A percentile compares a stretch with the other conserved stretches of the same genome.
These are phyloP conservation scores for Globicephala melas DNA, from an alignment of 2,113 vertebrate species.

Conservation along the genomic window DNA sequence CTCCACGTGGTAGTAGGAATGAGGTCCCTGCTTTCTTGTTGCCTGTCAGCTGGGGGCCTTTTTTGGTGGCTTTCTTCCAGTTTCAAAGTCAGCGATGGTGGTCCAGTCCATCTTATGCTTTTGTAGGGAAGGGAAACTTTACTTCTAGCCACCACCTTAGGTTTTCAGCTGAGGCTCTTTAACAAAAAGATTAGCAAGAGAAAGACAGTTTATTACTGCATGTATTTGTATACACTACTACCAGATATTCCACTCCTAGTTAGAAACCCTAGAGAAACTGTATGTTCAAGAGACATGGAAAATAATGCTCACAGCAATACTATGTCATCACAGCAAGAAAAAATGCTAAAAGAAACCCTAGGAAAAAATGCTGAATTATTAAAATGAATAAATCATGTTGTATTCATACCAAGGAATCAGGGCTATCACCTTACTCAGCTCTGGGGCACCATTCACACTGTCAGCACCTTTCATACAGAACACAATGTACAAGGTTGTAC, in stretches of 20 bases:
- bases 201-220: neutral
- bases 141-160: neutral
- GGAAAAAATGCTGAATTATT: slow-evolving; percentile 2
- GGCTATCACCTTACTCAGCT: neutral
- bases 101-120: neutral
- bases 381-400: neutral
- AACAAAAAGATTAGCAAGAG: neutral
- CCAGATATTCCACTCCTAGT: neutral
- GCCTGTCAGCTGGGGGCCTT: neutral
- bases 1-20: neutral
- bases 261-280: neutral
- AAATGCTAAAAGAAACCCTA: neutral
- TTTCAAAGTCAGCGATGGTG: neutral
- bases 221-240: neutral
- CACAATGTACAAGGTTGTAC: neutral
- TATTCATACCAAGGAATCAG: neutral
- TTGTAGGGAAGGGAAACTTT: too few species aligned
- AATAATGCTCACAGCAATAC: neutral
- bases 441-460: neutral
- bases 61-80: neutral
- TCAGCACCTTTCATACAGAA: neutral
- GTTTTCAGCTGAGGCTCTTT: neutral
- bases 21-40: neutral
- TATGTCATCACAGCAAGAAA: neutral
- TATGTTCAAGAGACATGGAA: neutral